Evolutionary conservation across 1,140 invertebrate genomes (phyloP).

Genomic region (Oedothorax gibbosus): DNA sequence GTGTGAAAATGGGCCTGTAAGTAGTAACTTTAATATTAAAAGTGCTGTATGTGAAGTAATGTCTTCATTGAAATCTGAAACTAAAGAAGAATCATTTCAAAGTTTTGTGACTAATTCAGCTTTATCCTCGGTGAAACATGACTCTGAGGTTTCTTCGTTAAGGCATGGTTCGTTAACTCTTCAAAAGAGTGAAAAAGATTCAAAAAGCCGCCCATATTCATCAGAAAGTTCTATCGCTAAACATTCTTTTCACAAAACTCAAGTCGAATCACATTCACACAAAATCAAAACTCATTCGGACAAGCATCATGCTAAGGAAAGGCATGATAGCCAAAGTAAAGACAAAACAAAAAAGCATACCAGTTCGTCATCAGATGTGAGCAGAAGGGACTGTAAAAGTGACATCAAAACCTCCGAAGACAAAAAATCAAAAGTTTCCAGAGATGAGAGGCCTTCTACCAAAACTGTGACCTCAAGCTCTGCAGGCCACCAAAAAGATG

Average conservation of each 20-base stretch:
- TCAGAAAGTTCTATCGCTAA: neutral
- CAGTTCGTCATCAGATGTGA: neutral
- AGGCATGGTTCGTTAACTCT: neutral
- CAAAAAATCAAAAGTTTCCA: constrained; percentile 13
- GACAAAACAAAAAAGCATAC: constrained; percentile 4
- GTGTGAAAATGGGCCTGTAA: neutral
- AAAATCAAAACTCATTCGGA: constrained; percentile 25
- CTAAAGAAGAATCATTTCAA: neutral
- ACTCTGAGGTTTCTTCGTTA: neutral
- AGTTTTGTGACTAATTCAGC: neutral
- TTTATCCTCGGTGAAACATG: neutral
- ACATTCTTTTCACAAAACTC: neutral
- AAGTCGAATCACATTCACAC: neutral
- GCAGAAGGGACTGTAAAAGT: constrained; percentile 6
- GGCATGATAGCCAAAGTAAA: neutral
- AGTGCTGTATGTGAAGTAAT: neutral
- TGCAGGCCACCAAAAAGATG: neutral
- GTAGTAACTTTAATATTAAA: constrained; percentile 1
- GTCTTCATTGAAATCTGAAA: neutral
- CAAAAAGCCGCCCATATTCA: neutral
- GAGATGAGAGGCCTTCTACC: neutral
- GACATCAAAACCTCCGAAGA: constrained; percentile 8
- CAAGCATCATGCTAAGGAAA: constrained; percentile 8
- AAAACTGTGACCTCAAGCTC: neutral
- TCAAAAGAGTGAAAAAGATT: constrained; percentile 9